These are phyloP conservation scores for Otis tarda DNA, from an alignment of 2,113 vertebrate species.

Conservation along the genomic window DNA sequence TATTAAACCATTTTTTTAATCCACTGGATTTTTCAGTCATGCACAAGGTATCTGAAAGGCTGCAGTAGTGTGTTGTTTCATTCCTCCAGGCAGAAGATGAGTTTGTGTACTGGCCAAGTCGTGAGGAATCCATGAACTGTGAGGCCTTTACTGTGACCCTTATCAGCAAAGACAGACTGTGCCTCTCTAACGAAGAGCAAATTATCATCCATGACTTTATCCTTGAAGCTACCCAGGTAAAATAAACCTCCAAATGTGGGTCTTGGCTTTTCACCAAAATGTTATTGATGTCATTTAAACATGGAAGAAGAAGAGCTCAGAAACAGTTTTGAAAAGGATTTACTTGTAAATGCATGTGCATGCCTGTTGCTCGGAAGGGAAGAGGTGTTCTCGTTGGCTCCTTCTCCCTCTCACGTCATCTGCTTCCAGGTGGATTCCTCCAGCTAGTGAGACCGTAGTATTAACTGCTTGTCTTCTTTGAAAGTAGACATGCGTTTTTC, in stretches of 20 bases:
- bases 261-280: neutral
- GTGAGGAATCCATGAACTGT: slow-evolving; percentile 99
- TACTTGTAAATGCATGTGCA: neutral
- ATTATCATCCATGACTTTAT: slow-evolving; percentile 99
- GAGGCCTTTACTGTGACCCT: slow-evolving; percentile 98
- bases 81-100: slow-evolving; percentile 92
- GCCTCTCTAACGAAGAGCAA: slow-evolving; percentile 98
- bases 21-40: slow-evolving; percentile 32
- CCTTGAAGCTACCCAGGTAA: slow-evolving; percentile 98
- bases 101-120: slow-evolving; percentile 99
- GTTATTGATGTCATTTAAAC: neutral
- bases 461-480: neutral
- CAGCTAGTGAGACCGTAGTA: neutral
- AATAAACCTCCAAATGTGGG: neutral
- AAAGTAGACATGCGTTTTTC: neutral
- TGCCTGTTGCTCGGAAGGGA: neutral
- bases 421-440: neutral
- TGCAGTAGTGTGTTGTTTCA: slow-evolving; percentile 2
- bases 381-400: neutral
- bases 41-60: neutral
- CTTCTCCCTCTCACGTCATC: neutral
- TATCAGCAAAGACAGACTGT: slow-evolving; percentile 98
- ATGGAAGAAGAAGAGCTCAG: neutral
- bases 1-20: slow-evolving; percentile 49
- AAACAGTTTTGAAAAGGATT: neutral